Conservation (phyloP, 30 jellyfish, hydroid and myxozoan species). For the Cassiopea xamachana region DNA sequence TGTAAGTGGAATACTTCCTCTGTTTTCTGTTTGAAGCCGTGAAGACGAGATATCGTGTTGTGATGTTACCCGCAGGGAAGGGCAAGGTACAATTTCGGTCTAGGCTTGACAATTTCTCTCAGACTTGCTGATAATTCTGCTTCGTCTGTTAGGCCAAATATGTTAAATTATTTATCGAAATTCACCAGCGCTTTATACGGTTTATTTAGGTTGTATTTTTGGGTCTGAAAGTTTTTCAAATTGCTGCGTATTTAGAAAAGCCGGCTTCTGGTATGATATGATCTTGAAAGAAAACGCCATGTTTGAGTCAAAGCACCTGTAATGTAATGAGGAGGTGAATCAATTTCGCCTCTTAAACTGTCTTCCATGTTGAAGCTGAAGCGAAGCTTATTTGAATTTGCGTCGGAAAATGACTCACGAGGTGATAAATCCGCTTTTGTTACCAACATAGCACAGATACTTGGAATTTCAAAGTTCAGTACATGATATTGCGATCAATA, state of each 20-base stretch:
- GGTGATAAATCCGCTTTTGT: too few species aligned
- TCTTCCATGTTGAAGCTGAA: background rate
- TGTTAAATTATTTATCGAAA: too few species aligned
- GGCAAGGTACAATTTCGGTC: background rate
- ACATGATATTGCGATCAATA: too few species aligned
- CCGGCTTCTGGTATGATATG: background rate
- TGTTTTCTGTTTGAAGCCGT: background rate
- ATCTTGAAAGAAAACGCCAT: too few species aligned
- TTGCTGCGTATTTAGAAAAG: background rate
- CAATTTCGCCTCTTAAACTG: background rate
- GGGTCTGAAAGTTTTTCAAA: background rate
- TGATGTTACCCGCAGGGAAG: background rate
- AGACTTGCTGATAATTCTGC: too few species aligned
- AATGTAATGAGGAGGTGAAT: background rate
- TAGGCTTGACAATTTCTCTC: too few species aligned
- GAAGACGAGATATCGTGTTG: background rate
- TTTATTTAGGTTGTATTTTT: background rate
- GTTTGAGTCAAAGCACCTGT: background rate
- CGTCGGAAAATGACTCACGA: too few species aligned
- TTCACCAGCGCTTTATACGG: background rate
- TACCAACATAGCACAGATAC: too few species aligned
- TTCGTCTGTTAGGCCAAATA: too few species aligned
- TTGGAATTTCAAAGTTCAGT: too few species aligned
- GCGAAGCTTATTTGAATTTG: too few species aligned
- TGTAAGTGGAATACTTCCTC: background rate